Conservation (phyloP, 1,140 invertebrate species). For the Lepidostoma basale region DNA sequence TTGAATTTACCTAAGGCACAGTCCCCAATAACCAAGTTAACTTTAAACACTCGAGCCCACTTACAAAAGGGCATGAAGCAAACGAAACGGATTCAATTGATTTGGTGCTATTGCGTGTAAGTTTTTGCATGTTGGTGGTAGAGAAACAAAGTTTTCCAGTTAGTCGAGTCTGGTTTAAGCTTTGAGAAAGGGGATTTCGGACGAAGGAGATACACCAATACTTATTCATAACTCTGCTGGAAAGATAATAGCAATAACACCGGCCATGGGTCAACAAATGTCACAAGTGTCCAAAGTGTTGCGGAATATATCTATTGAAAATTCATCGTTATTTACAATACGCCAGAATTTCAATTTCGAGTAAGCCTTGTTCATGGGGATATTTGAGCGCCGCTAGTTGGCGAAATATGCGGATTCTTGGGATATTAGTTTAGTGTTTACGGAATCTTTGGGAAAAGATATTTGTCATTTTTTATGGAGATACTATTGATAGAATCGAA, state of each 20-base stretch:
- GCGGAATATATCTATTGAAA: slow-evolving; percentile 27
- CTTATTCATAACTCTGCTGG: slow-evolving; percentile 42
- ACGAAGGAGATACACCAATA: slow-evolving; percentile 30
- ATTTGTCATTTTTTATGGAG: too few species aligned
- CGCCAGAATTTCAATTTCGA: slow-evolving; percentile 17
- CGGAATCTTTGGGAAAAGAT: background rate
- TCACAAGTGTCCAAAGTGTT: slow-evolving; percentile 27
- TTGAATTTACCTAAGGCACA: slow-evolving; percentile 42
- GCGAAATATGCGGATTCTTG: slow-evolving; percentile 1
- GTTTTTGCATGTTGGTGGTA: background rate
- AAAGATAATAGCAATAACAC: slow-evolving; percentile 31
- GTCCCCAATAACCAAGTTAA: background rate
- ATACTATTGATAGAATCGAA: too few species aligned
- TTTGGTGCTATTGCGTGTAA: background rate
- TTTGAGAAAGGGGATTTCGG: slow-evolving; percentile 40
- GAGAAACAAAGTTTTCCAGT: background rate
- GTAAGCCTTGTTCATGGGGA: background rate
- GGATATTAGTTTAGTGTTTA: background rate
- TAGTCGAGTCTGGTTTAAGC: slow-evolving; percentile 13
- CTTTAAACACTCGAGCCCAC: background rate
- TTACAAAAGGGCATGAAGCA: background rate
- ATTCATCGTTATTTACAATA: slow-evolving; percentile 27
- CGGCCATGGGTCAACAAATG: slow-evolving; percentile 27
- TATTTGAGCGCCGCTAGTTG: slow-evolving; percentile 5
- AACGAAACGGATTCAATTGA: background rate